Evolutionary conservation across 1,140 invertebrate species (phyloP).

Genomic region (Drosophila busckii): DNA sequence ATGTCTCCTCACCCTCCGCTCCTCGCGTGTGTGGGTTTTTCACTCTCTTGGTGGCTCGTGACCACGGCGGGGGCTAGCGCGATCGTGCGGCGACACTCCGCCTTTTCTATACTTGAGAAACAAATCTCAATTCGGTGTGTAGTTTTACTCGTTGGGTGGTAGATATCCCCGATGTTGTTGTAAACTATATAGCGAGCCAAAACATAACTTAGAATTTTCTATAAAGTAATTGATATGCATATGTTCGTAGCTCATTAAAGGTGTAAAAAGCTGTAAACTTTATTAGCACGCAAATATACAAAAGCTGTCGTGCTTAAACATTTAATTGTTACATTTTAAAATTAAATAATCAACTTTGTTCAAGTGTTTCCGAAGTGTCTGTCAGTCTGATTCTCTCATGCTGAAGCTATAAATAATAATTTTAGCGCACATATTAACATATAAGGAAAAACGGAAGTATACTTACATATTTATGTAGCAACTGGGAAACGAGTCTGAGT

Average conservation of each 20-base stretch:
- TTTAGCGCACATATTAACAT: conserved; percentile 16
- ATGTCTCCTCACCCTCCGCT: too few species aligned
- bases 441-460: conserved; percentile 26
- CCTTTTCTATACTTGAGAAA: too few species aligned
- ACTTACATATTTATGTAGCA: not conserved
- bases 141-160: too few species aligned
- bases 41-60: too few species aligned
- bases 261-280: conserved; percentile 56
- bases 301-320: conserved; percentile 8
- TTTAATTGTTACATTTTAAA: conserved; percentile 57
- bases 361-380: conserved; percentile 39
- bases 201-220: not conserved
- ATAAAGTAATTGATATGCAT: conserved; percentile 15
- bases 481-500: conserved; percentile 3
- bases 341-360: too few species aligned
- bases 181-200: too few species aligned
- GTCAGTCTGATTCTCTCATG: too few species aligned
- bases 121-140: too few species aligned
- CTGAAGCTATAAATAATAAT: conserved; percentile 13
- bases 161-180: too few species aligned
- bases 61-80: too few species aligned
- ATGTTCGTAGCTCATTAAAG: conserved; percentile 43
- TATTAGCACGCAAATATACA: conserved; percentile 36
- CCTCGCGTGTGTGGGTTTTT: too few species aligned
- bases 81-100: too few species aligned